Conservation (phyloP, 2,797 vertebrate species). For the Scolopax bukidnonensis region DNA sequence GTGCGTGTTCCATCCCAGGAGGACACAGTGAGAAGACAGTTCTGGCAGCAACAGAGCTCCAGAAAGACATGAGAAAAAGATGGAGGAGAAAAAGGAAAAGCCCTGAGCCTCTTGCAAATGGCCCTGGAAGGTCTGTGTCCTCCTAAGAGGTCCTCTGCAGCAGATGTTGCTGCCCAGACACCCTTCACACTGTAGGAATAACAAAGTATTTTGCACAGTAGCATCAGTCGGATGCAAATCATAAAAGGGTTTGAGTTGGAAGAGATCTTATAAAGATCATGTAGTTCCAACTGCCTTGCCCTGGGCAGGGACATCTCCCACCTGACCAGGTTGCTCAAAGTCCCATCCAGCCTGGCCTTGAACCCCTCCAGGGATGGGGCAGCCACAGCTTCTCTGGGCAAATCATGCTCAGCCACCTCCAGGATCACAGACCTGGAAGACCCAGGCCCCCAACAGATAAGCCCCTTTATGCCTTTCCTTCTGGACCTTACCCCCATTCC, state of each 20-base stretch:
- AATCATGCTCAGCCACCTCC: not conserved
- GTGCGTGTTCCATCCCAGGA: not conserved
- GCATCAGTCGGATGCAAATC: not conserved
- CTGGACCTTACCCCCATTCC: fast-evolving
- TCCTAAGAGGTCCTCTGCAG: not conserved
- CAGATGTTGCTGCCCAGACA: not conserved
- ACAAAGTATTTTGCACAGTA: not conserved
- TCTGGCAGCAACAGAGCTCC: fast-evolving
- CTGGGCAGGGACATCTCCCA: not conserved
- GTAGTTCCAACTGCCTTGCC: not conserved
- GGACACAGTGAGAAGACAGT: not conserved
- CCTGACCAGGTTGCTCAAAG: not conserved
- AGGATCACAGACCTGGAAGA: not conserved
- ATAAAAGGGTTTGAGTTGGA: not conserved
- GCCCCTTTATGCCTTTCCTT: not conserved
- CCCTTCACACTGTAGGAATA: not conserved
- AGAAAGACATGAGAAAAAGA: not conserved
- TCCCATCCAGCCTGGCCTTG: not conserved
- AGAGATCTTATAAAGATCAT: not conserved
- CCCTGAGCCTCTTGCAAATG: not conserved
- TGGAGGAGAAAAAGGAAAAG: not conserved
- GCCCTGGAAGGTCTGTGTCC: not conserved
- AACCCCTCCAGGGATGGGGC: not conserved
- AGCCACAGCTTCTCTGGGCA: not conserved
- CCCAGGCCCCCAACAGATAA: not conserved